Evolutionary conservation across 2,113 vertebrate genomes (phyloP), one percentile per base, ranked within the genome.

Genomic region (Heterotis niloticus): DNA sequence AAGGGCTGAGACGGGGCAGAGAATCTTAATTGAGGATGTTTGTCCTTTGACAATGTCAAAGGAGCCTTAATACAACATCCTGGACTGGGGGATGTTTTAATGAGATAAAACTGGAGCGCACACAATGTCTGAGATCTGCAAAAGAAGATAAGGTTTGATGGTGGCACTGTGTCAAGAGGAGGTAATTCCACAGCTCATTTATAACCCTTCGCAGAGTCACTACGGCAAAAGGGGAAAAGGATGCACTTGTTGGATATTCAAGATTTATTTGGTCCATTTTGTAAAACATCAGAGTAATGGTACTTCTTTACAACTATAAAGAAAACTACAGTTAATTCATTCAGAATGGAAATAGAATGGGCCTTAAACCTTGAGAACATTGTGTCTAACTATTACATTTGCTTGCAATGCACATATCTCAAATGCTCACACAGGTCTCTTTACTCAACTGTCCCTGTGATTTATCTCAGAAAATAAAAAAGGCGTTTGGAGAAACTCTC

Each of bases 201-300:
- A 76, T 81, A 71, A 81, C 72, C 72, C 81, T 23, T 16, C 18
- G 29, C 70, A 17, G 26, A 52, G 28, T 18, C 65, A 69, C 76
- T 23, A 44, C 23, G 62, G 66, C 7, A 60, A 76, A 17, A 51
- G 75, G 12, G 76, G 62, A 12, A 65, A 68, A 65, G 52, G 23
- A 77, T 68, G 71, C 76, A 76, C 73, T 84, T 69, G 76, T 80
- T 14, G 24, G 70, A 51, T 62, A 12, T 80, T 80, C 72, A 84
- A 80, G 70, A 83, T 83, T 77, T 23, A 44, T 57, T 65, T 11
- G 0, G 29, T 23, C 10, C 57, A 17, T 14, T 59, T 59, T 54
- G 56, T 28, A 82, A 72, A 26, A 44, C 7, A 2, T 23, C 71
- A 29, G 67, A 71, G 78, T 64, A 54, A 5, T 80, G 18, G 60